Conservation (phyloP, 2,113 vertebrate species). For the Brienomyrus longianalis region DNA sequence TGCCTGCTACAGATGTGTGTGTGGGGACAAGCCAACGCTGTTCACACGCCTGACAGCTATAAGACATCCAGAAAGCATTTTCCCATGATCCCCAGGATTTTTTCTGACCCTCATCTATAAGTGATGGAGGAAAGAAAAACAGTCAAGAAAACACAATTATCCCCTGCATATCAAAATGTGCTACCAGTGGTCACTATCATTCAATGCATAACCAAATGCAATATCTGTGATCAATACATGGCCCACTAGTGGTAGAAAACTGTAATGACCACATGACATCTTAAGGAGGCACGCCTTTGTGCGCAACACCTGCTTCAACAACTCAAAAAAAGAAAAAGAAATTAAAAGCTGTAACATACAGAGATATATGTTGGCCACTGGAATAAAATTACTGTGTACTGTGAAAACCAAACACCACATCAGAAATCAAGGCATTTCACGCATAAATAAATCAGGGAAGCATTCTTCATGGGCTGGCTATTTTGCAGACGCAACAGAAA, state of each 20-base stretch:
- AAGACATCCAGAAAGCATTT: background rate
- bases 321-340: background rate
- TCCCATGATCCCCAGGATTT: background rate
- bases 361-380: background rate
- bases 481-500: background rate
- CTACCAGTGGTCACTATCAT: background rate
- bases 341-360: background rate
- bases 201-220: background rate
- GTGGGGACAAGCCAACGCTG: background rate
- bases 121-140: background rate
- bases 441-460: background rate
- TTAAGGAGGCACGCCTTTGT: background rate
- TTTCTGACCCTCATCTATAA: background rate
- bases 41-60: background rate
- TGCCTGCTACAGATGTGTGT: background rate
- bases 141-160: background rate
- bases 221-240: background rate
- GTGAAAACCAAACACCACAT: background rate
- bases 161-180: background rate
- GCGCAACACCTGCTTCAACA: background rate
- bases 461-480: background rate
- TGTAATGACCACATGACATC: background rate
- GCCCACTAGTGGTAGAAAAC: background rate
- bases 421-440: slow-evolving; percentile 3
- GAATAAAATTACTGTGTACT: background rate